These are phyloP conservation scores for Ctenicera cuprea DNA, from an alignment of 2,888 invertebrate species.

Conservation along the genomic window DNA sequence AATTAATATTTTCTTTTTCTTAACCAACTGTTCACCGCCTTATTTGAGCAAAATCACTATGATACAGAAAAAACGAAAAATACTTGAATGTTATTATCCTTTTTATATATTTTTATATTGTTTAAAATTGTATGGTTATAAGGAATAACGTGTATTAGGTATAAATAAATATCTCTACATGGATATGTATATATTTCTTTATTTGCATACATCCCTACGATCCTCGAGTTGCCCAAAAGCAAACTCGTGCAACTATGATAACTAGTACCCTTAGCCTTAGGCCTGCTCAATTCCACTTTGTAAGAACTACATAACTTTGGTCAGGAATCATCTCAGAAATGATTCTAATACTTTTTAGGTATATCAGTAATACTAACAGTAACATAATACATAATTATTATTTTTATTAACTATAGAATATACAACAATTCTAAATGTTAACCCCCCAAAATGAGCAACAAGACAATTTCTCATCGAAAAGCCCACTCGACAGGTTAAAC, in stretches of 20 bases:
- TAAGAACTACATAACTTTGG: slow-evolving; percentile 42
- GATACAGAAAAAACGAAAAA: too few species aligned
- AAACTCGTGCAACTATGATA: background rate
- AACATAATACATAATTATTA: slow-evolving; percentile 31
- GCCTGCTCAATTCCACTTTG: slow-evolving; percentile 33
- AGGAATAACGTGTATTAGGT: slow-evolving; percentile 8
- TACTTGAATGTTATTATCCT: background rate
- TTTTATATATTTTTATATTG: slow-evolving; percentile 20
- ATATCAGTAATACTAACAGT: slow-evolving; percentile 33
- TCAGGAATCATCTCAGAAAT: slow-evolving; percentile 43
- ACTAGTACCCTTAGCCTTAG: slow-evolving; percentile 30
- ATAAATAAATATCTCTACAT: slow-evolving; percentile 35
- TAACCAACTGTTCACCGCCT: background rate
- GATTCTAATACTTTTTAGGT: slow-evolving; percentile 50
- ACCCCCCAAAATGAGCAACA: slow-evolving; percentile 3
- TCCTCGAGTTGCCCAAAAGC: slow-evolving; percentile 4
- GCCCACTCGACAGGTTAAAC: slow-evolving; percentile 30
- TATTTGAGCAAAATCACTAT: too few species aligned
- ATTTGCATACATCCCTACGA: slow-evolving; percentile 34
- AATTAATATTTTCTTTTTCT: background rate
- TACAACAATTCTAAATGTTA: slow-evolving; percentile 35
- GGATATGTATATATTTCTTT: slow-evolving; percentile 47
- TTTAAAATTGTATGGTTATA: slow-evolving; percentile 3
- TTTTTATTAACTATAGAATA: slow-evolving; percentile 32
- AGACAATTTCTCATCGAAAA: background rate